Base-by-base conservation (phyloP, 2,888 invertebrate species). In the Julus scanicus region DNA sequence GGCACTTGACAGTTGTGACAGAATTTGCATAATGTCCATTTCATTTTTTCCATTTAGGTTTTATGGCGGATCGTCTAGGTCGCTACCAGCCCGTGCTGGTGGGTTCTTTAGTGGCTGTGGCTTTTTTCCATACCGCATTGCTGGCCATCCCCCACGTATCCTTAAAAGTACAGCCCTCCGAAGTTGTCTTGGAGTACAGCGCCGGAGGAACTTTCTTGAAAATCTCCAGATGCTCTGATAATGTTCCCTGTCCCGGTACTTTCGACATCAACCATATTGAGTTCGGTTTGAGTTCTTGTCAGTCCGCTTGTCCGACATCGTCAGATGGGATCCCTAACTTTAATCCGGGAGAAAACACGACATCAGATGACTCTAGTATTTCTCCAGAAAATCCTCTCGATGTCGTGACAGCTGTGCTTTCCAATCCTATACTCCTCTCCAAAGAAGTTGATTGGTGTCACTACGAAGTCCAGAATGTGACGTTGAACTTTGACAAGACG, bases 71-170 rank as follows among this genome's bases (percentile, higher is more conserved):
- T 92, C 96, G 96, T 92, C 95, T 96, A 91, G 96, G 96, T 88
- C 95, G 95, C 92, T 97, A 97, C 92, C 97, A 96, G 91, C 95
- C 95, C 0, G 95, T 97, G 44, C 95, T 97, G 89, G 95, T 97
- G 90, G 94, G 96, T 89, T 95, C 96, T 89, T 94, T 96, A 90
- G 93, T 96, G 89, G 92, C 96, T 89, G 96, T 96, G 90, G 96
- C 96, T 6, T 93, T 95, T 1, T 95, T 96, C 90, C 97, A 97
- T 92, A 95, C 96, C 91, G 94, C 96, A 3, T 93, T 97, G 90
- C 94, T 97, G 87, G 87, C 80, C 40, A 44, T 87, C 40, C 87
- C 87, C 20, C 37, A n/a, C 20, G 37, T 86, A 6, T 15, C 86
- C 86, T 20, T 6, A 6, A 5, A 11, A 20, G 48, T 20, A 3